Evolutionary conservation across 2,797 vertebrate species (phyloP).

Genomic region (Numenius phaeopus): DNA sequence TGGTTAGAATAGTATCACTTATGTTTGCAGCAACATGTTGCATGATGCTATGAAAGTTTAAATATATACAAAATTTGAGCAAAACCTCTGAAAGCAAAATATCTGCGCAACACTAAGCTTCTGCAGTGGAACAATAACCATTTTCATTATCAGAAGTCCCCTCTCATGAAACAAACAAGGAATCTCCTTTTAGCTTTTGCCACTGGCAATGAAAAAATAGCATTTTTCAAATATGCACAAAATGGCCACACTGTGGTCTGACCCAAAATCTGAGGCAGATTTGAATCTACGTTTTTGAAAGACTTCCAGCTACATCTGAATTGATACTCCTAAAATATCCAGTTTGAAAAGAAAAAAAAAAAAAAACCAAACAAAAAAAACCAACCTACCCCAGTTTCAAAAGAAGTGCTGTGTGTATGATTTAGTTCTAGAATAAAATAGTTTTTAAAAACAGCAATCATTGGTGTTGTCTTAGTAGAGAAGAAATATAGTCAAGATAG

Average conservation of each 20-base stretch:
- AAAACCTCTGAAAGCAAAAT: constrained; percentile 51
- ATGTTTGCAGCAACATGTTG: not conserved
- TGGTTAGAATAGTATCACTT: not conserved
- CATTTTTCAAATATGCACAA: constrained; percentile 48
- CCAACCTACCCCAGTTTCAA: not conserved
- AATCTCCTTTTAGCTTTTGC: constrained; percentile 45
- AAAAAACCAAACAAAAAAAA: not conserved
- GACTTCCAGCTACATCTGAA: constrained; percentile 53
- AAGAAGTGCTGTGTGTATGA: not conserved
- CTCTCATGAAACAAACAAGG: constrained; percentile 57
- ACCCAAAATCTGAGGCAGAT: constrained; percentile 35
- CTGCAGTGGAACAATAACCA: constrained; percentile 12
- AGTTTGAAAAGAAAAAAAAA: not conserved
- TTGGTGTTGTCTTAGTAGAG: not conserved
- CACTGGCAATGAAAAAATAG: constrained; percentile 23
- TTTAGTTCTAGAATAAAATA: not conserved
- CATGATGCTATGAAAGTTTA: not conserved
- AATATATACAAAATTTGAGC: not conserved
- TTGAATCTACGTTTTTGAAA: constrained; percentile 59
- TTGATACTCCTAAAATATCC: constrained; percentile 41
- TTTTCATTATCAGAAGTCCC: constrained; percentile 37
- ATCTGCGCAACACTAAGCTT: constrained; percentile 23
- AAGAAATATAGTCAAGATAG: not conserved
- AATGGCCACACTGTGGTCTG: constrained; percentile 22
- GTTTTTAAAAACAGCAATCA: not conserved